A percentile compares a stretch with the other conserved stretches of the same genome.
Conservation (phyloP, 1,140 invertebrate species). For the Tetranychus cinnabarinus region DNA sequence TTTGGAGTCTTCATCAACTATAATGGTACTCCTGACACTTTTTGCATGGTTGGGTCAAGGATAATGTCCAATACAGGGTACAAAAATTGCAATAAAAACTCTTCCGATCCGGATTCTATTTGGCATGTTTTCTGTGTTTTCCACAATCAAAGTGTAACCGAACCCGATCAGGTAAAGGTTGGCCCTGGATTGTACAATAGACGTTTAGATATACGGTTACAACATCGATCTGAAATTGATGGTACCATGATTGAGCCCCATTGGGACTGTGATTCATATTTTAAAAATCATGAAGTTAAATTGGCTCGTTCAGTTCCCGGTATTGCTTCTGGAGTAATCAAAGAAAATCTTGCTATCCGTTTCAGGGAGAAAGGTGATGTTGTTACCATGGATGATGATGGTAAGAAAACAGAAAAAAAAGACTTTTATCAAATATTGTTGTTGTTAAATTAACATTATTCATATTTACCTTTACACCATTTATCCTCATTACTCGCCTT, state of each 20-base stretch:
- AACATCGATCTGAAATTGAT: neutral
- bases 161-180: neutral
- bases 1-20: conserved; percentile 82
- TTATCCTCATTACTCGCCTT: too few relatives aligned
- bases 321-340: conserved; percentile 14
- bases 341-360: conserved; percentile 35
- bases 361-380: conserved; percentile 45
- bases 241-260: neutral
- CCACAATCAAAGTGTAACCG: neutral
- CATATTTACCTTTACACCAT: too few relatives aligned
- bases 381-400: conserved; percentile 35
- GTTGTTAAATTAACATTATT: too few relatives aligned
- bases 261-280: conserved; percentile 50
- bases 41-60: conserved; percentile 6
- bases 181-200: too few relatives aligned
- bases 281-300: conserved; percentile 27
- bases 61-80: conserved; percentile 4
- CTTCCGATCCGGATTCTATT: conserved; percentile 5
- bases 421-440: neutral
- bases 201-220: neutral
- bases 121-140: conserved; percentile 4
- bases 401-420: neutral
- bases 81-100: conserved; percentile 7
- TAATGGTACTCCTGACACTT: conserved; percentile 47
- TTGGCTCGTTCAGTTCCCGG: conserved; percentile 38